Percentiles rank a stretch among this genome's conserved stretches.
These are phyloP conservation scores for Spheniscus humboldti DNA, from an alignment of 2,797 vertebrate species.

Conservation along the genomic window DNA sequence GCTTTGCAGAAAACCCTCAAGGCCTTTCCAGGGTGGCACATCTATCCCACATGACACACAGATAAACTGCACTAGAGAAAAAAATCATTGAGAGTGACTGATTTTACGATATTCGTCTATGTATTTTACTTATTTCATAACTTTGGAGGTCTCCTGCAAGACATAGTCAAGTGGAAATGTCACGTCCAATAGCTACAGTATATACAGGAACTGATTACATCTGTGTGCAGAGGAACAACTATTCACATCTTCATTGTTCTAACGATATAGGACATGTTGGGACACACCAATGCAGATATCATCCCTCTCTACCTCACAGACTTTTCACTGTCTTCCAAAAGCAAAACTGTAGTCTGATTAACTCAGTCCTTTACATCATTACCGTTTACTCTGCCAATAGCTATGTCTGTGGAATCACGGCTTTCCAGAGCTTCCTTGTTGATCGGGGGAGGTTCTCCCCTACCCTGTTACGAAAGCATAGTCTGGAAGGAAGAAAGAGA, in stretches of 20 bases:
- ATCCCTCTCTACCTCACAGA: neutral
- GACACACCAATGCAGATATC: neutral
- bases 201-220: neutral
- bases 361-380: neutral
- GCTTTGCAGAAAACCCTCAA: neutral
- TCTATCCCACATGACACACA: neutral
- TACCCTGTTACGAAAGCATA: neutral
- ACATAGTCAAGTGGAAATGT: neutral
- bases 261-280: neutral
- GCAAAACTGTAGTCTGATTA: neutral
- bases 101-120: neutral
- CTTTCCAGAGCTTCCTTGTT: neutral
- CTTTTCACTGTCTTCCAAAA: neutral
- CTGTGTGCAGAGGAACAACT: neutral
- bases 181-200: neutral
- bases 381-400: neutral
- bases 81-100: neutral
- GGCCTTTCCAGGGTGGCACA: neutral
- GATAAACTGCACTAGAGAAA: neutral
- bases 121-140: neutral
- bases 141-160: neutral
- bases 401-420: fast-evolving
- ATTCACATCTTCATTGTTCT: neutral
- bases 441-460: neutral
- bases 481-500: neutral